Conservation (phyloP, 2,113 vertebrate species). For the Corythornis vintsioides region DNA sequence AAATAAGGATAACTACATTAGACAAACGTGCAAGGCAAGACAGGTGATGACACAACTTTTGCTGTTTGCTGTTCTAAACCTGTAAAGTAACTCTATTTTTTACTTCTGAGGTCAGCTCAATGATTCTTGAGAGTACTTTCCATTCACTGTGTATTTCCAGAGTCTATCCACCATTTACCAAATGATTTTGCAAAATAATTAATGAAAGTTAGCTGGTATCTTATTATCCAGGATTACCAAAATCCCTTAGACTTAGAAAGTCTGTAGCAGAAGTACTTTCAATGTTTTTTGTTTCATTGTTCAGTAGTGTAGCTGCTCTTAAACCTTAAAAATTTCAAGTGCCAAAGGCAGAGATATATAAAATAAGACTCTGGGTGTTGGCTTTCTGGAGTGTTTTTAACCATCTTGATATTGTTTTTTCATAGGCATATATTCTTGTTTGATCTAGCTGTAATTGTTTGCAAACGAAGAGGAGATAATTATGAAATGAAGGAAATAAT, state of each 20-base stretch:
- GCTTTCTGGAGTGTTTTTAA: background rate
- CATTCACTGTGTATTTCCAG: background rate
- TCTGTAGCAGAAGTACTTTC: background rate
- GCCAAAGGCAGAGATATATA: background rate
- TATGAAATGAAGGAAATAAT: conserved; percentile 99
- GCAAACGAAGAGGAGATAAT: conserved; percentile 93
- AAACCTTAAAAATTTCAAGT: background rate
- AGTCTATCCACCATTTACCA: background rate
- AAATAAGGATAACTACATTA: conserved; percentile 89
- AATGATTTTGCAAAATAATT: background rate
- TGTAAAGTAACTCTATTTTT: background rate
- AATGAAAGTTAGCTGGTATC: background rate
- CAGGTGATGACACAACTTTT: conserved; percentile 79
- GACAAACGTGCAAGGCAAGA: conserved; percentile 96
- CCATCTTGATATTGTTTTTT: conserved; percentile 2
- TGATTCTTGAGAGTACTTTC: background rate
- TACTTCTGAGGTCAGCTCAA: background rate
- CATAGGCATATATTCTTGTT: conserved; percentile 96
- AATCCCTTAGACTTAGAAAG: background rate
- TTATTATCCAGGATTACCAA: background rate
- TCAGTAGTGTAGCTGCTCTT: background rate
- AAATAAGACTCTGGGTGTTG: background rate
- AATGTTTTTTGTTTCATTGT: background rate
- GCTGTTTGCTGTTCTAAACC: background rate
- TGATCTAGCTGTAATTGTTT: conserved; percentile 92